Percentiles rank a stretch among this genome's conserved stretches.
phyloP scores from a whole-genome alignment of 2,888 invertebrate species.

The Corythucha ciliata region DNA sequence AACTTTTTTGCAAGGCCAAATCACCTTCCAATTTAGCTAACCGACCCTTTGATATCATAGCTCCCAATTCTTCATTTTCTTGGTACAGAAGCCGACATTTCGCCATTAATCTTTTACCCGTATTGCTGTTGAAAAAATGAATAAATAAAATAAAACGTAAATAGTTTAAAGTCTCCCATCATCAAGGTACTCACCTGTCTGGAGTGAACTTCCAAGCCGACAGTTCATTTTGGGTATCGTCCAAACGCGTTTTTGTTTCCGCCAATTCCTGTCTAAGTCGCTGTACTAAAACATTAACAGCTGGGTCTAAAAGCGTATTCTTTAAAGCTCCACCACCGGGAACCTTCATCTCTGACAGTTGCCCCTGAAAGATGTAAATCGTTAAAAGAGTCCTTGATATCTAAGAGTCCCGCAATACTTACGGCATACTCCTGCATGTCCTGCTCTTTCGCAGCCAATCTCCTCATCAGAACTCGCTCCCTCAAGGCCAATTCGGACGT shows the following conservation, averaged over 20 bases:
- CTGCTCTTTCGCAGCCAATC: constrained; percentile 90
- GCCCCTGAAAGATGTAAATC: constrained; percentile 54
- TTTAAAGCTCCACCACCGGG: constrained; percentile 66
- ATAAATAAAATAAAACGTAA: not conserved
- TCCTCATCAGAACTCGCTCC: constrained; percentile 83
- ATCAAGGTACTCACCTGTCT: constrained; percentile 77
- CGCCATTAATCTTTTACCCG: constrained; percentile 95
- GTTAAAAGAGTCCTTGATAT: constrained; percentile 6
- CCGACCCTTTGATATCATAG: constrained; percentile 88
- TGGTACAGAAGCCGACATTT: constrained; percentile 90
- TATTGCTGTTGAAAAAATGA: constrained; percentile 55
- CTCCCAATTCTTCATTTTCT: constrained; percentile 95
- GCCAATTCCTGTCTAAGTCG: constrained; percentile 83
- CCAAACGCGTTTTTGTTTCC: constrained; percentile 77
- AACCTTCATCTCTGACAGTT: constrained; percentile 87
- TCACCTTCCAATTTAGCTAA: constrained; percentile 93
- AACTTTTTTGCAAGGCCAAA: constrained; percentile 86
- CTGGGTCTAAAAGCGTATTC: constrained; percentile 83
- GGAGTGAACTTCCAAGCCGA: constrained; percentile 99
- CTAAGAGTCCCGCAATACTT: constrained; percentile 48
- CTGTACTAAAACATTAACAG: constrained; percentile 86
- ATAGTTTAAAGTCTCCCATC: too few species aligned
- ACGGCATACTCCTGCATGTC: constrained; percentile 94
- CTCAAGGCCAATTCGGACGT: constrained; percentile 78
- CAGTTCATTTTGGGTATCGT: constrained; percentile 94